phyloP scores from a whole-genome alignment of 2,888 invertebrate species.

The Coleophora flavipennella region DNA sequence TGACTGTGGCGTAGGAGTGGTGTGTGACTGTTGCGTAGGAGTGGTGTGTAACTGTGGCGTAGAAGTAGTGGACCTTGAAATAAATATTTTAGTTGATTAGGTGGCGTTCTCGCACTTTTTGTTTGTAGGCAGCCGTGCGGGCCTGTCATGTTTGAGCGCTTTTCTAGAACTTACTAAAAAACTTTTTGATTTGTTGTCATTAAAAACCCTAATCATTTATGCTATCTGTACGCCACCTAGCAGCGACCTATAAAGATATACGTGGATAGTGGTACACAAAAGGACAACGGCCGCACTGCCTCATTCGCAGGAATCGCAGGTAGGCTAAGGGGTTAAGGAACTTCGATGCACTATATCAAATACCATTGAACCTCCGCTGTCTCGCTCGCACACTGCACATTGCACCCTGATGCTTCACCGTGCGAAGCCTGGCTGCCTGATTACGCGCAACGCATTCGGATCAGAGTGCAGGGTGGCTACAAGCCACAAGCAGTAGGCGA shows the following conservation, averaged over 20 bases:
- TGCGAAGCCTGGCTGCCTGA: constrained; percentile 68
- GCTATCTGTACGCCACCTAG: constrained; percentile 45
- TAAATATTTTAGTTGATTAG: too few relatives aligned
- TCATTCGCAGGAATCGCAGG: constrained; percentile 70
- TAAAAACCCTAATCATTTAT: constrained; percentile 12
- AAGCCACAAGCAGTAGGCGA: too few relatives aligned
- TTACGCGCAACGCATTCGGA: constrained; percentile 67
- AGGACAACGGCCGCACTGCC: constrained; percentile 71
- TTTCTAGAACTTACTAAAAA: too few relatives aligned
- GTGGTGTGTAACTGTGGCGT: too few relatives aligned
- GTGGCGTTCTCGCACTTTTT: too few relatives aligned
- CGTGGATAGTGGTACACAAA: constrained; percentile 62
- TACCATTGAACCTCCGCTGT: constrained; percentile 68
- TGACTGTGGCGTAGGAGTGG: too few relatives aligned
- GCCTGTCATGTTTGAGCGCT: too few relatives aligned
- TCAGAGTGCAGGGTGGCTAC: constrained; percentile 58
- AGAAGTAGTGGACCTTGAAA: too few relatives aligned
- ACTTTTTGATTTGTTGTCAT: too few relatives aligned
- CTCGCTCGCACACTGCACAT: constrained; percentile 51
- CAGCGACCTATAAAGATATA: constrained; percentile 68
- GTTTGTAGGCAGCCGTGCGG: too few relatives aligned
- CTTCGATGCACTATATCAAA: constrained; percentile 71
- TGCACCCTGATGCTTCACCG: constrained; percentile 51
- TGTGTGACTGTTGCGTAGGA: too few relatives aligned
- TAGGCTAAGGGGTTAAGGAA: constrained; percentile 74